Evolutionary conservation across 1,140 invertebrate genomes (phyloP), one percentile per base, ranked within the genome.

Genomic region (Vanessa tameamea): DNA sequence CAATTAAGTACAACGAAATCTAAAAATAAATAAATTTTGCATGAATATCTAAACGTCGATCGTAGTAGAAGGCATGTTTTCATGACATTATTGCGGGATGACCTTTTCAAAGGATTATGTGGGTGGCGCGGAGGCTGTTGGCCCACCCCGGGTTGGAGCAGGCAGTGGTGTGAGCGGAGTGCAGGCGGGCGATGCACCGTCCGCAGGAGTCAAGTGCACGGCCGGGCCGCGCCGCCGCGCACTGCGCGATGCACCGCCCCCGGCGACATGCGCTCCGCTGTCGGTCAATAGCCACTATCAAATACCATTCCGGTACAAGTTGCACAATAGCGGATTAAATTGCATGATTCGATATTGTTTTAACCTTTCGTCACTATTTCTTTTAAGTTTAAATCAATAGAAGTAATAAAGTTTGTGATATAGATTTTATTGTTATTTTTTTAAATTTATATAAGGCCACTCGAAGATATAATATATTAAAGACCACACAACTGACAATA

Each of bases 271-370:
- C 85, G 87, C 83, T 78, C 79, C 70, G 23, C 73, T 55, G 64
- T 80, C 90, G 89, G 89, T 91, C 89, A 91, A 91, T 91, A 91
- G 78, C 82, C 82, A 80, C 70, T 80, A 64, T 55, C 77, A 75
- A 68, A 78, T 68, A 69, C 72, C 75, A 64, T 69, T 75, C 47
- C 26, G 50, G 68, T 23, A 69, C 65, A 55, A 53, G 64, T 65
- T 69, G 43, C 43, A 70, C 51, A 72, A 66, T 69, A 71, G 15
- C n/a, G 23, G 6, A 16, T 43, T 64, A 13, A 31, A 47, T 53
- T 15, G 26, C 23, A 50, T 20, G n/a, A 3, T 64, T 55, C 16
- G 14, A 26, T n/a, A 26, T 65, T 51, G 7, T 43, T 43, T 43
- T 5, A 43, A 43, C 7, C 37, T 43, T 43, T 43, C 37, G 8